A percentile compares a stretch with the other conserved stretches of the same genome.
phyloP scores from a whole-genome alignment of 2,888 invertebrate genomes.

The Agrochola circellaris region DNA sequence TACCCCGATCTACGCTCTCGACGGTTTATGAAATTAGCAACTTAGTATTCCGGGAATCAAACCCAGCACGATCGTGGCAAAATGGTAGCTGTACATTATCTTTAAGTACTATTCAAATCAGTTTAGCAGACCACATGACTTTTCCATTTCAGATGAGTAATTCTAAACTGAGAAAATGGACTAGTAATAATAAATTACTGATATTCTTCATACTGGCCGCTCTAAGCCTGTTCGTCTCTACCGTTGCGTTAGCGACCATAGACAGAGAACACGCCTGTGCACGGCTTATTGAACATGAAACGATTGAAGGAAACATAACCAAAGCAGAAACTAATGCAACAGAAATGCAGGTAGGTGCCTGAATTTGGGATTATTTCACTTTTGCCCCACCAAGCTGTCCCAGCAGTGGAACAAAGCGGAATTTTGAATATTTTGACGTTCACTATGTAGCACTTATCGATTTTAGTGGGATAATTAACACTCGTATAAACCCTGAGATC shows the following conservation, averaged over 20 bases:
- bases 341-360: slow-evolving; percentile 6
- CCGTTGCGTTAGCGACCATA: slow-evolving; percentile 85
- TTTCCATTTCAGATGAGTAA: slow-evolving; percentile 58
- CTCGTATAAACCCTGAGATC: not conserved
- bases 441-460: not conserved
- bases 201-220: slow-evolving; percentile 77
- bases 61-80: not conserved
- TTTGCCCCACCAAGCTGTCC: not conserved
- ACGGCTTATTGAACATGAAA: slow-evolving; percentile 20
- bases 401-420: no score
- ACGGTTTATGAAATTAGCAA: not conserved
- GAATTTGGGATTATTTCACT: not conserved
- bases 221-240: slow-evolving; percentile 87
- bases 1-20: not conserved
- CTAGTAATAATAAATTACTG: slow-evolving; percentile 77
- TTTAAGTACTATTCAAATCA: not conserved
- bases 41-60: not conserved
- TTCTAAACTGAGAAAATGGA: slow-evolving; percentile 65
- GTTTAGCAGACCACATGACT: not conserved
- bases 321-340: not conserved
- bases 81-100: not conserved
- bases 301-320: not conserved
- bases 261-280: slow-evolving; percentile 36
- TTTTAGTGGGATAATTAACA: not conserved
- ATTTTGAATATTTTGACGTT: not conserved